Evolutionary conservation across 2,113 vertebrate genomes (phyloP), one percentile per base, ranked within the genome.

Genomic region (Prochilodus magdalenae): DNA sequence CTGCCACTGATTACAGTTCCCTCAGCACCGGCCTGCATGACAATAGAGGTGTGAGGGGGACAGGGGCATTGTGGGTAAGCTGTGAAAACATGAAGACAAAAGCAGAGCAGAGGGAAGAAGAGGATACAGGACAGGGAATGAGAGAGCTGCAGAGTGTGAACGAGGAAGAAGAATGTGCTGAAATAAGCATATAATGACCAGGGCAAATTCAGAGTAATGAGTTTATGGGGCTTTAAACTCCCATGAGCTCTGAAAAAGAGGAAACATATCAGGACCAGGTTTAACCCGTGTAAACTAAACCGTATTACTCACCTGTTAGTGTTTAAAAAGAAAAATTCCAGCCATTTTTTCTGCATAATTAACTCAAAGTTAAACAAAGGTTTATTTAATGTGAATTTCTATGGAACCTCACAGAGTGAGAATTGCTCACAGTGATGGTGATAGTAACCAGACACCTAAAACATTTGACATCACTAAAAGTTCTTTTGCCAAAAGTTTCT

Each of bases 41-140:
- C 88, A 91, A 92, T 83, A 87, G 77, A 76, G 73, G 82, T 55
- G 82, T 72, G 74, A 78, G 60, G 24, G 65, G 67, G 44, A 83
- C 65, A 65, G 75, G 29, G 77, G 57, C 67, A 57, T 51, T 57
- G 73, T 47, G 51, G 49, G 62, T 62, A 81, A 75, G 72, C 73
- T 79, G 83, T 84, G 66, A 84, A 80, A 84, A 69, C 44, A 62
- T 36, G 70, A 69, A 84, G 71, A 84, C 83, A 84, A 84, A 70
- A 75, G 83, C 71, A 33, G 40, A 84, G 44, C 77, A 66, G 24
- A 62, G 36, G 36, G 63, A 49, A 75, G 72, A 49, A 60, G 36
- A 49, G 49, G 62, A 73, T 40, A 53, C 49, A 57, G 59, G 51
- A 22, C 22, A 73, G 78, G 26, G 63, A 60, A 69, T 51, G 44